Conservation (phyloP, 2,113 vertebrate genomes). For the Petromus typicus region DNA sequence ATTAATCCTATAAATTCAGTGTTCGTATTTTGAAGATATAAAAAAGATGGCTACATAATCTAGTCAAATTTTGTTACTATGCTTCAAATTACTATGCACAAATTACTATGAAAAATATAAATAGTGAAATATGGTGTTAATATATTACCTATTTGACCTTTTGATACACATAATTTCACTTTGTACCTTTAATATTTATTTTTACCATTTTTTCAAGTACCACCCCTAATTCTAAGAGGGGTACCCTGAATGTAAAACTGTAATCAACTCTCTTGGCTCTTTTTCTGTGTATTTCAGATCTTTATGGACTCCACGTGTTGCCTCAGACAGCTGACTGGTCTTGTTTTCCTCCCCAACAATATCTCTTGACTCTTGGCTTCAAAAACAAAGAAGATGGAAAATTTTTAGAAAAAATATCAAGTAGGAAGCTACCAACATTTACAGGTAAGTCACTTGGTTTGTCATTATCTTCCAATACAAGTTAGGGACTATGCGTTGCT, state of each 20-base stretch:
- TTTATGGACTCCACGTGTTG: constrained; percentile 80
- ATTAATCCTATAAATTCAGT: not conserved
- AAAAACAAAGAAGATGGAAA: constrained; percentile 83
- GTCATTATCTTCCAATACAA: not conserved
- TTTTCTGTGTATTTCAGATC: constrained; percentile 78
- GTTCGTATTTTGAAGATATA: constrained; percentile 5
- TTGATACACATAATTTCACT: constrained; percentile 26
- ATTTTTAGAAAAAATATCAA: constrained; percentile 84
- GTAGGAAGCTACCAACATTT: constrained; percentile 82
- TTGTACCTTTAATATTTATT: not conserved
- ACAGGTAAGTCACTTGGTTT: constrained; percentile 76
- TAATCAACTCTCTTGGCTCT: not conserved
- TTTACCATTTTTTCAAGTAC: constrained; percentile 33
- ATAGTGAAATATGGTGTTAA: not conserved
- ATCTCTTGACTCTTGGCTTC: constrained; percentile 86
- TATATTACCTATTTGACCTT: constrained; percentile 42
- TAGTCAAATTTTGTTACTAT: not conserved
- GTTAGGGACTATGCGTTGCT: not conserved
- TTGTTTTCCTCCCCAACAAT: constrained; percentile 74
- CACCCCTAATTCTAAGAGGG: not conserved
- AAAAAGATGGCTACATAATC: not conserved
- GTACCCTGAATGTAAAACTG: not conserved
- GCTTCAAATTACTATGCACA: not conserved
- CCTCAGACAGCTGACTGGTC: constrained; percentile 83
- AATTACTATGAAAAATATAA: constrained; percentile 43